Conservation (phyloP, 2,888 invertebrate species). For the Archips xylosteana region DNA sequence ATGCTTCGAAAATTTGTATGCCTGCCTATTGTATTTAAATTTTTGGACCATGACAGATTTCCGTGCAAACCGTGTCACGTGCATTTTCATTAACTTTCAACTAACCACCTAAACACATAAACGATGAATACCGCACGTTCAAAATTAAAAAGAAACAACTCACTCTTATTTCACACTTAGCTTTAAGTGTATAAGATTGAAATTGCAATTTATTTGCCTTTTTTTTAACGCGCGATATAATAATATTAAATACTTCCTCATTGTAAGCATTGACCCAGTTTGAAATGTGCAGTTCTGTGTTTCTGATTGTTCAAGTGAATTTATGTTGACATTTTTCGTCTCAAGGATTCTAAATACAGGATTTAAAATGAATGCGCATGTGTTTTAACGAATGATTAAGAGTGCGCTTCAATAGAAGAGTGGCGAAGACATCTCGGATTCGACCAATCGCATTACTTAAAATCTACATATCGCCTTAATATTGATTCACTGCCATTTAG, state of each 20-base stretch:
- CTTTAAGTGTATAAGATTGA: neutral
- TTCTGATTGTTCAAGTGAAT: constrained; percentile 30
- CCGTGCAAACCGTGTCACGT: constrained; percentile 5
- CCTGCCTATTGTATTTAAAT: neutral
- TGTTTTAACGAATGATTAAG: too few species aligned
- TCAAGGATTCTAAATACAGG: constrained; percentile 16
- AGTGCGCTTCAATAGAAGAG: too few species aligned
- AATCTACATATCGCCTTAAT: too few species aligned
- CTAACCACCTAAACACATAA: constrained; percentile 30
- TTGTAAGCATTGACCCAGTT: constrained; percentile 34
- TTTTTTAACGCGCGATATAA: neutral
- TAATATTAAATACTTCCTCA: neutral
- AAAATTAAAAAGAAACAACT: neutral
- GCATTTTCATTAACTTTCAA: constrained; percentile 15
- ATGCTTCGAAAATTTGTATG: too few species aligned
- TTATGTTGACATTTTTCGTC: constrained; percentile 2
- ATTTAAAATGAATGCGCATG: neutral
- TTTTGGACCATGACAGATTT: neutral
- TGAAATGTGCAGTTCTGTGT: constrained; percentile 24
- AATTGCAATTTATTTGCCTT: neutral
- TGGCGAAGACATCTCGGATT: too few species aligned
- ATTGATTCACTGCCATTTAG: too few species aligned
- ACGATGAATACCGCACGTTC: constrained; percentile 5
- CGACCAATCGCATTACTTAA: too few species aligned
- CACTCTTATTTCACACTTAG: neutral